Evolutionary conservation across 2,888 invertebrate species (phyloP).

Genomic region (Cephalotes varians): DNA sequence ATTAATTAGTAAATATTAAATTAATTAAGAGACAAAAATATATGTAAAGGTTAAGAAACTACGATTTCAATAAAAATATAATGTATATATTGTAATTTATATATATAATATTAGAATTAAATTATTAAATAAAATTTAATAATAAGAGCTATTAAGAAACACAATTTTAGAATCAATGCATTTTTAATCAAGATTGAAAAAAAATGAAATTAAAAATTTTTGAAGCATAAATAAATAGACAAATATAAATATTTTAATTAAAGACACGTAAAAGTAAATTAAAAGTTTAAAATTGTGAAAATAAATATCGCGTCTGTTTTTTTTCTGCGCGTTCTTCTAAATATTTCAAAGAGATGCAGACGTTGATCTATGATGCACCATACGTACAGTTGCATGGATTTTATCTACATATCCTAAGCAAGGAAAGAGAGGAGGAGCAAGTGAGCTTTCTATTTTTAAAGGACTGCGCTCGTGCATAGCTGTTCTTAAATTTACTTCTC

Average conservation of each 20-base stretch:
- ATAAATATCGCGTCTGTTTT: neutral
- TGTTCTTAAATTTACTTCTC: slow-evolving; percentile 35
- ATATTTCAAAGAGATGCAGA: slow-evolving; percentile 25
- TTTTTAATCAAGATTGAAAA: neutral
- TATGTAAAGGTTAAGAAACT: no score
- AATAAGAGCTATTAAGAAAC: neutral
- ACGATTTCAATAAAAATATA: neutral
- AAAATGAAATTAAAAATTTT: neutral
- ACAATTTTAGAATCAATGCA: neutral
- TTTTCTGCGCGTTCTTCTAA: neutral
- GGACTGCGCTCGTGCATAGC: slow-evolving; percentile 57
- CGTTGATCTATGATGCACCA: slow-evolving; percentile 65
- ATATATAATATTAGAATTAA: neutral
- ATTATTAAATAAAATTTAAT: slow-evolving; percentile 7
- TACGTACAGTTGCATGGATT: slow-evolving; percentile 55
- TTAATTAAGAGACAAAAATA: neutral
- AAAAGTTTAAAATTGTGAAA: neutral
- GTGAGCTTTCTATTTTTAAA: slow-evolving; percentile 74
- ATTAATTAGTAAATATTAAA: neutral
- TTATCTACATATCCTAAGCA: slow-evolving; percentile 68
- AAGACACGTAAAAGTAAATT: neutral
- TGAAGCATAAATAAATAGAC: neutral
- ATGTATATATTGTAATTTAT: neutral
- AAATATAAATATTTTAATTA: neutral
- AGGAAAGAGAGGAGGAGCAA: slow-evolving; percentile 6